Conservation (phyloP, 1,140 invertebrate genomes). For the Neocloeon triangulifer region DNA sequence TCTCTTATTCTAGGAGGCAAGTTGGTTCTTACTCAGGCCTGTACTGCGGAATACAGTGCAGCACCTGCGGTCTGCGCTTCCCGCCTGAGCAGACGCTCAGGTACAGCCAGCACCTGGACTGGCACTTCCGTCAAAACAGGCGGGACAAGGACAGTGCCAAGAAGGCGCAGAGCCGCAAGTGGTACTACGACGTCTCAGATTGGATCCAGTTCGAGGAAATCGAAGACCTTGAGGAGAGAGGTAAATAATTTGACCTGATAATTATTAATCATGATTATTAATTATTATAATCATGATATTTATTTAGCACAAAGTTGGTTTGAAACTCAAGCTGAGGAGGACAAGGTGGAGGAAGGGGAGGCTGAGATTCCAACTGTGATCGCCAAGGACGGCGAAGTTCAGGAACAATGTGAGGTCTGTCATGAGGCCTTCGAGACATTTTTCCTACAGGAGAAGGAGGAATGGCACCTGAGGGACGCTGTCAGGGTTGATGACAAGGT, state of each 20-base stretch:
- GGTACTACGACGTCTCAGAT: constrained; percentile 76
- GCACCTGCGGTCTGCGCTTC: constrained; percentile 79
- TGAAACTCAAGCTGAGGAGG: constrained; percentile 32
- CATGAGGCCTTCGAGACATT: constrained; percentile 79
- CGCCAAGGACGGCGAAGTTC: constrained; percentile 15
- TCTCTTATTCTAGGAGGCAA: constrained; percentile 27
- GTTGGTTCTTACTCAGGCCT: constrained; percentile 37
- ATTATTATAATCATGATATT: not conserved
- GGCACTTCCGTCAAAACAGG: constrained; percentile 89
- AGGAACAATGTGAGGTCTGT: constrained; percentile 59
- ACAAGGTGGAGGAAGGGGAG: constrained; percentile 11
- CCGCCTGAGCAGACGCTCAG: constrained; percentile 63
- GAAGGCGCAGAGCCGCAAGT: constrained; percentile 58
- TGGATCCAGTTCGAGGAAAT: constrained; percentile 91
- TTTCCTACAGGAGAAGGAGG: constrained; percentile 86
- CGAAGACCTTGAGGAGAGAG: constrained; percentile 75
- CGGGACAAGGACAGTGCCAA: constrained; percentile 62
- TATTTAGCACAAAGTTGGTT: constrained; percentile 63
- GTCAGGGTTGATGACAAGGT: constrained; percentile 50
- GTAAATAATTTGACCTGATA: constrained; percentile 20
- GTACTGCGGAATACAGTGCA: constrained; percentile 81
- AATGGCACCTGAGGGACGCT: constrained; percentile 80
- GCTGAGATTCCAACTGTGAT: constrained; percentile 21
- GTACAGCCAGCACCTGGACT: constrained; percentile 85
- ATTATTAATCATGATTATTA: not conserved